These are phyloP conservation scores for Mola mola DNA, from an alignment of 2,113 vertebrate genomes.

Conservation along the genomic window DNA sequence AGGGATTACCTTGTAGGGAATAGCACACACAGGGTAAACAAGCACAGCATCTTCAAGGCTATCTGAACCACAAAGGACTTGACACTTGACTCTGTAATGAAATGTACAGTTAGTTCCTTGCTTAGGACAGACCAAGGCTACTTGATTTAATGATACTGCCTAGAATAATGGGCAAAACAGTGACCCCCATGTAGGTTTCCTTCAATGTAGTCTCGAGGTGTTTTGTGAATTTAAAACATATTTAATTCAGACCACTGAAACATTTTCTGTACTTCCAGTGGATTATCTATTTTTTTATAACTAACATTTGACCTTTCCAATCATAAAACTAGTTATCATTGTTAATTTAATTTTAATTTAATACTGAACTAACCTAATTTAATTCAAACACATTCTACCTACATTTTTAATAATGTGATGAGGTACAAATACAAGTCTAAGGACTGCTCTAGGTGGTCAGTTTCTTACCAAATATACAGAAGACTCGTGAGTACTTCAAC, in stretches of 20 bases:
- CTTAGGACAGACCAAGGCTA: constrained; percentile 51
- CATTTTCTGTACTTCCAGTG: neutral
- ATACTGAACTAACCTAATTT: too few species aligned
- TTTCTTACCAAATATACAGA: too few species aligned
- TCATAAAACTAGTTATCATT: too few species aligned
- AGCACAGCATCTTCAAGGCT: constrained; percentile 79
- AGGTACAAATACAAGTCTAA: too few species aligned
- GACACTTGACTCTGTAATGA: constrained; percentile 71
- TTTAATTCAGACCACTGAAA: neutral
- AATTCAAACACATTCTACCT: too few species aligned
- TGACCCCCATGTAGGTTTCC: neutral
- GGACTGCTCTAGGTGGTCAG: too few species aligned
- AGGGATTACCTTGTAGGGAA: constrained; percentile 33
- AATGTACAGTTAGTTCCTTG: constrained; percentile 53
- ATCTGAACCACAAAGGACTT: constrained; percentile 56
- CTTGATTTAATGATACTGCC: constrained; percentile 27
- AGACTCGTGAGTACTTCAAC: too few species aligned
- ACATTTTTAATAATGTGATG: too few species aligned
- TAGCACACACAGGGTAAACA: constrained; percentile 35
- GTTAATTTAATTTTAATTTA: too few species aligned
- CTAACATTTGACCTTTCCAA: too few species aligned
- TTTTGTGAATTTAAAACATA: constrained; percentile 10
- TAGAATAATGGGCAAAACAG: constrained; percentile 7
- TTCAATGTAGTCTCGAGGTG: neutral
- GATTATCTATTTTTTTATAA: too few species aligned